Conservation (phyloP, 2,888 invertebrate species). For the Dryocosmus kuriphilus region DNA sequence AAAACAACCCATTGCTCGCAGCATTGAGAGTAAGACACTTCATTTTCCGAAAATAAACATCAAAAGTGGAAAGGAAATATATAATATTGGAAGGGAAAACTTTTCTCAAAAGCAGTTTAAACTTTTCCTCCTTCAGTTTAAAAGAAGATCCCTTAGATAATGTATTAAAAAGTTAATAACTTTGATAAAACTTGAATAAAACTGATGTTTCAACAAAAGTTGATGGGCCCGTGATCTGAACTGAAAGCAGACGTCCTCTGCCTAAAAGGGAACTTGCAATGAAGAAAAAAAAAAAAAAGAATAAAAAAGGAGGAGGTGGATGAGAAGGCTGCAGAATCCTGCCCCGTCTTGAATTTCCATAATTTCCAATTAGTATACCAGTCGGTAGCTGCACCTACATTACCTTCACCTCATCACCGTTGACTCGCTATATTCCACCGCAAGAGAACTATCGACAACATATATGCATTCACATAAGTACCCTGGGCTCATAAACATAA, state of each 20-base stretch:
- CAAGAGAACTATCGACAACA: constrained; percentile 10
- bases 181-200: too few relatives aligned
- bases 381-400: constrained; percentile 60
- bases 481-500: neutral
- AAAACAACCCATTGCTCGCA: neutral
- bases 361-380: constrained; percentile 67
- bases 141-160: too few relatives aligned
- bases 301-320: constrained; percentile 50
- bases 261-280: neutral
- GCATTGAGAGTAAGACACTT: neutral
- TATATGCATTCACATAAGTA: constrained; percentile 27
- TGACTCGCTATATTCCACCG: constrained; percentile 46
- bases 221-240: too few relatives aligned
- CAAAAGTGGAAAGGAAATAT: too few relatives aligned
- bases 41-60: neutral
- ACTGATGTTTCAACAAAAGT: too few relatives aligned
- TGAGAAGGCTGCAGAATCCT: constrained; percentile 13
- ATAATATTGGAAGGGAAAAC: too few relatives aligned
- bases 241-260: neutral
- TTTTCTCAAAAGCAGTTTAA: too few relatives aligned
- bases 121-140: too few relatives aligned
- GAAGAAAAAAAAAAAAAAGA: constrained; percentile 47
- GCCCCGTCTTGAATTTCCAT: constrained; percentile 60
- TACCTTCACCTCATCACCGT: constrained; percentile 66
- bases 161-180: too few relatives aligned